Conservation (phyloP, 2,797 vertebrate genomes). For the Tapera naevia region DNA sequence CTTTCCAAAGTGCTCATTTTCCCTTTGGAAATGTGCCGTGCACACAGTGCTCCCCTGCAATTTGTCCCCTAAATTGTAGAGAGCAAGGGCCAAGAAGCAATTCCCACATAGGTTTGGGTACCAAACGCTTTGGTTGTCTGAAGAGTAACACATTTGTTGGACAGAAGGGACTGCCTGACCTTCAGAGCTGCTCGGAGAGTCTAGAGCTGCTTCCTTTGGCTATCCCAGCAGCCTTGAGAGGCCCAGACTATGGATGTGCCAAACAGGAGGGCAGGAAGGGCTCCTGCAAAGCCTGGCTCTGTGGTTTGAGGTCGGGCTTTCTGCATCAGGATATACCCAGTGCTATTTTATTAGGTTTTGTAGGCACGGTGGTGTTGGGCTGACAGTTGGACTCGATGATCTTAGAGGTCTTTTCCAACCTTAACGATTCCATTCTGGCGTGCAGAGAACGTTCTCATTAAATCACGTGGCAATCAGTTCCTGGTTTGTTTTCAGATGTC, state of each 20-base stretch:
- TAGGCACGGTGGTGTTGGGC: too few relatives aligned
- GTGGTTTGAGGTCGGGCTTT: fast-evolving
- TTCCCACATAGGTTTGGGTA: background rate
- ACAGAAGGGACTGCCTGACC: background rate
- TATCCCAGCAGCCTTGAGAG: background rate
- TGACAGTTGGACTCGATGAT: too few relatives aligned
- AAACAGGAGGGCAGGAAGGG: background rate
- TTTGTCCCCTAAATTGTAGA: background rate
- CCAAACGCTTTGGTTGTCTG: background rate
- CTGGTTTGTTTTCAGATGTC: background rate
- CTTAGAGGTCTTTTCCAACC: too few relatives aligned
- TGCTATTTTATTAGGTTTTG: too few relatives aligned
- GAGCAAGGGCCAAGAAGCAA: background rate
- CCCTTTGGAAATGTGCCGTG: background rate
- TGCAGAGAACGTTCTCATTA: fast-evolving
- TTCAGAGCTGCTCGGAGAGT: background rate
- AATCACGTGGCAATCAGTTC: fast-evolving
- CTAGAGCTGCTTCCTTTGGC: background rate
- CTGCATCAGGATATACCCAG: background rate
- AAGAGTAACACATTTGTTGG: fast-evolving
- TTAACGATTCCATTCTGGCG: too few relatives aligned
- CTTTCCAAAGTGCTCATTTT: fast-evolving
- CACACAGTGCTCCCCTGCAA: background rate
- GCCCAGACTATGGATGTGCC: background rate
- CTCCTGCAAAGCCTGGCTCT: background rate